Conservation (phyloP, 1,140 invertebrate genomes). For the Trichogramma pretiosum region DNA sequence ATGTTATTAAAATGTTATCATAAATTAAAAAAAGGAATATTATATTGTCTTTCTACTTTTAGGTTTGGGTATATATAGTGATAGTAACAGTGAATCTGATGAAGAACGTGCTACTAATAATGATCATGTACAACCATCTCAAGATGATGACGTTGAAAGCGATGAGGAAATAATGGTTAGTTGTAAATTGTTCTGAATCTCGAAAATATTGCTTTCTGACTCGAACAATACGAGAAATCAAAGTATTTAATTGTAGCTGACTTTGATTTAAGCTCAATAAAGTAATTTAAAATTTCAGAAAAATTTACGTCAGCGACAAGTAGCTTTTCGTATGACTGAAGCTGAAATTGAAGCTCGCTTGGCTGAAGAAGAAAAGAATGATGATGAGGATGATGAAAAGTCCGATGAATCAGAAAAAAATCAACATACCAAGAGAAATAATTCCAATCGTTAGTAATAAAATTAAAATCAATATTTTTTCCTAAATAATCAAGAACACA, state of each 20-base stretch:
- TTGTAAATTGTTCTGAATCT: neutral
- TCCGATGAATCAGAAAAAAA: neutral
- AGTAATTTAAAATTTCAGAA: neutral
- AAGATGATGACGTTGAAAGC: slow-evolving; percentile 33
- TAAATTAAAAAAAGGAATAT: neutral
- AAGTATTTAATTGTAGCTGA: neutral
- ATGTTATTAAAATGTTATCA: neutral
- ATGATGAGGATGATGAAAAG: slow-evolving; percentile 20
- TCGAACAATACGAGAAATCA: too few relatives aligned
- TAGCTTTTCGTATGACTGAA: slow-evolving; percentile 48
- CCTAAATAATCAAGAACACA: neutral
- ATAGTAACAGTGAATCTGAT: slow-evolving; percentile 46
- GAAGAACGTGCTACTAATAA: slow-evolving; percentile 40
- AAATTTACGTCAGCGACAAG: slow-evolving; percentile 39
- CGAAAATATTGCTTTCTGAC: neutral
- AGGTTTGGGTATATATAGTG: slow-evolving; percentile 50
- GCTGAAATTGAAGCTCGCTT: slow-evolving; percentile 47
- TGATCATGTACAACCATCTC: slow-evolving; percentile 25
- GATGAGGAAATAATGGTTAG: slow-evolving; percentile 46
- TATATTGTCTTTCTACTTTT: slow-evolving; percentile 17
- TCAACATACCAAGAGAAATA: too few relatives aligned
- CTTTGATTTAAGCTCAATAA: neutral
- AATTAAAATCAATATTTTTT: too few relatives aligned
- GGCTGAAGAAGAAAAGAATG: slow-evolving; percentile 42
- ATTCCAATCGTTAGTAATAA: too few relatives aligned